Base-by-base conservation (phyloP, 2,113 vertebrate genomes). In the Orientallactaga bullata region DNA sequence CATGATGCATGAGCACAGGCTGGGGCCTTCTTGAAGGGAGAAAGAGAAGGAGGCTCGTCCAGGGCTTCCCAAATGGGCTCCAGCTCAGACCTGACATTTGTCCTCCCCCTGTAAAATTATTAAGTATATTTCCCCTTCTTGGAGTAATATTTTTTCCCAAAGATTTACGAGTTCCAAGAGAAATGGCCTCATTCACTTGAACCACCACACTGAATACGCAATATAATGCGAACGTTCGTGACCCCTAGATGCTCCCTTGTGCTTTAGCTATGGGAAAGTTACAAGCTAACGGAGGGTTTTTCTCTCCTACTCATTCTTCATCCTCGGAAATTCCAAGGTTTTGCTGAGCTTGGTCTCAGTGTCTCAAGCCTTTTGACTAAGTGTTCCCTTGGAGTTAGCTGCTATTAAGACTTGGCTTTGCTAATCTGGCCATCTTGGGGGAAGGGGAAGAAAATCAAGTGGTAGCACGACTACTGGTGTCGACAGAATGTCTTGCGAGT, bases 1-100 rank as follows among this genome's bases (percentile, higher is more conserved):
- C 85, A 83, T 88, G 96, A 95, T 58, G 63, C 92, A 93, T 81
- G 71, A 96, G 91, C 92, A 97, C 94, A 97, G 96, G 97, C 95
- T 97, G 96, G 95, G 76, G 97, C 95, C 87, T 97, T 78, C 80
- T 88, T 78, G 93, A 65, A 47, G 82, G 39, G 21, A 96, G 65
- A 69, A 1, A 77, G 61, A 35, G n/a, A 83, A 68, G 61, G 69
- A 86, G 66, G 88, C 93, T 4, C 65, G 61, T 93, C 55, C 26
- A 85, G 51, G 28, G 20, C 88, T 76, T 88, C 84, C 88, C 87
- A 94, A 91, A 81, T 30, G 30, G 1, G 30, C 83, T 92, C 71
- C 86, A 58, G 77, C 74, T 96, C 85, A 86, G 90, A 81, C 88
- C 94, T 93, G 94, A 95, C 85, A 93, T 90, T 72, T 84, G 78